phyloP scores from a whole-genome alignment of 1,140 invertebrate genomes.

The Batillaria attramentaria region DNA sequence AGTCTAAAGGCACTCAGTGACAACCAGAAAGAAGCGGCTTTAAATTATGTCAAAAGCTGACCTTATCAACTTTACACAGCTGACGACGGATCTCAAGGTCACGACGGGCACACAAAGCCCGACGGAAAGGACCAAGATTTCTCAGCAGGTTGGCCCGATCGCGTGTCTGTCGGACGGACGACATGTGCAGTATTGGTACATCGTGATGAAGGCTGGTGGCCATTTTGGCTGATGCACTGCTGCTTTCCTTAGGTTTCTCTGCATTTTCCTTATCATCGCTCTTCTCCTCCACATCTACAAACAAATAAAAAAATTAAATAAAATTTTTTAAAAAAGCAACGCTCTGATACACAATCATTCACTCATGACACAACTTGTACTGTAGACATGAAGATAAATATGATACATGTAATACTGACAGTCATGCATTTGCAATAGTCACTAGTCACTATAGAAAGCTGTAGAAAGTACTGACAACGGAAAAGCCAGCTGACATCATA shows the following conservation, averaged over 20 bases:
- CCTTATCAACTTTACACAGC: constrained; percentile 68
- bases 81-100: constrained; percentile 68
- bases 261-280: constrained; percentile 29
- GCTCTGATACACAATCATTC: too few relatives aligned
- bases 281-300: constrained; percentile 8
- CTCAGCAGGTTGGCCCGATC: constrained; percentile 57
- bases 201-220: constrained; percentile 57
- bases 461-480: too few relatives aligned
- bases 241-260: constrained; percentile 22
- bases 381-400: too few relatives aligned
- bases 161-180: constrained; percentile 45
- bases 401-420: too few relatives aligned
- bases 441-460: too few relatives aligned
- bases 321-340: too few relatives aligned
- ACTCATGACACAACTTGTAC: too few relatives aligned
- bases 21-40: too few relatives aligned
- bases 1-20: too few relatives aligned
- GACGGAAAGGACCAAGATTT: constrained; percentile 63
- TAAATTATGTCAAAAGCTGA: too few relatives aligned
- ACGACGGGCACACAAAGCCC: constrained; percentile 67
- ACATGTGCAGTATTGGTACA: constrained; percentile 55
- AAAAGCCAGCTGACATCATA: too few relatives aligned
- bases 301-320: background rate
- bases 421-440: too few relatives aligned
- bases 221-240: constrained; percentile 14